Evolutionary conservation across 2,113 vertebrate genomes (phyloP), one percentile per base, ranked within the genome.

Genomic region (Odobenus rosmarus): DNA sequence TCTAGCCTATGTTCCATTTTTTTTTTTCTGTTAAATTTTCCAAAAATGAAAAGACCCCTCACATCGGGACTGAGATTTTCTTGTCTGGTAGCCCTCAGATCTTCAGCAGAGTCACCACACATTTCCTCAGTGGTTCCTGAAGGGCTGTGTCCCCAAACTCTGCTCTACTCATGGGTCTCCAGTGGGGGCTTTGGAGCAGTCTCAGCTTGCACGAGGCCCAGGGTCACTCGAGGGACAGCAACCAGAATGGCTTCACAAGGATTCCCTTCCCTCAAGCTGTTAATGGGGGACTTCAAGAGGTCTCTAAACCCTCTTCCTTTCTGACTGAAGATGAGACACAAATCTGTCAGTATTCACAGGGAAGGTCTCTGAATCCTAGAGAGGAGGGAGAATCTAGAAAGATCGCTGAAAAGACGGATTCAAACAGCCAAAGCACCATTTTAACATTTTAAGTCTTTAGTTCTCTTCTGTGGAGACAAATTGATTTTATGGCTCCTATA

Each of bases 301-400:
- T 85, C 62, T 97, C 74, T 77, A 83, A 87, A 85, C 12, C 3
- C 5, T 49, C 28, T 90, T 84, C 57, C 42, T 90, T 91, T 98
- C 49, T 88, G 69, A 93, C 12, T 93, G 86, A 89, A 79, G 59
- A 92, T 7, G 31, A 97, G 62, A 93, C 55, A 93, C 46, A 81
- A 57, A 55, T 88, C 71, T 72, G 19, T 88, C 84, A 81, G 85
- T 80, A 84, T 69, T 90, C 39, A 64, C 0, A 96, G 55, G 95
- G 19, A 96, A 97, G 88, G 84, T 97, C 90, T 97, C 80, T 93
- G 77, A 64, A 91, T 55, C 84, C 21, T 11, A 7, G 36, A 69
- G 42, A 67, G 9, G 8, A 51, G n/a, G 42, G 28, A 64, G 39
- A 85, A n/a, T 97, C 42, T 81, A 97, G 76, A 95, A 93, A 96